Conservation (phyloP, 64 coral and sea anemone genomes). For the Platygyra sinensis region DNA sequence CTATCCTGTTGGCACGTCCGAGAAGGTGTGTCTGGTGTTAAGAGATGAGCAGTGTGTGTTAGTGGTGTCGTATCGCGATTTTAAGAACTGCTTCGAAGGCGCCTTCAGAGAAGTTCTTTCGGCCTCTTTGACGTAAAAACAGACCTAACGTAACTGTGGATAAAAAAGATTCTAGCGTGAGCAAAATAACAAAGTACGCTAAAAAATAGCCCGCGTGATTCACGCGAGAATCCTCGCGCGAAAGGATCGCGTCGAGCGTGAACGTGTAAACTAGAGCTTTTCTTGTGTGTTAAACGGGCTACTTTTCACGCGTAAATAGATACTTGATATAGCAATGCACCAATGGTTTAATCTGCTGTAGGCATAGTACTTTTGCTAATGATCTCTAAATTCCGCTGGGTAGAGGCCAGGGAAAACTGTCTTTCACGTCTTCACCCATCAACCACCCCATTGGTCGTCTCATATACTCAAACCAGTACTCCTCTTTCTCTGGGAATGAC, state of each 20-base stretch:
- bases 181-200: background rate
- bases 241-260: background rate
- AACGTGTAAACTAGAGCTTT: no score
- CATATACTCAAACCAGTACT: no score
- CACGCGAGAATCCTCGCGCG: background rate
- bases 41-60: conserved; percentile 91
- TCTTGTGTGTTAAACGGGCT: background rate
- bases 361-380: no score
- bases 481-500: no score
- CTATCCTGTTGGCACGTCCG: conserved; percentile 86
- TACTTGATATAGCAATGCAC: no score
- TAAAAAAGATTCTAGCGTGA: background rate
- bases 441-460: no score
- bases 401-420: no score
- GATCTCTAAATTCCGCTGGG: no score
- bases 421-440: no score
- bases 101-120: conserved; percentile 88
- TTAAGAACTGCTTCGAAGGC: conserved; percentile 84
- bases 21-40: conserved; percentile 90
- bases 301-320: background rate
- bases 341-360: no score
- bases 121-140: conserved; percentile 64
- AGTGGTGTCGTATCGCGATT: conserved; percentile 95
- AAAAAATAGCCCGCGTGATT: background rate
- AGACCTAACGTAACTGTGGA: background rate